phyloP scores from a whole-genome alignment of 2,797 vertebrate genomes.

The Sebastes alutus region DNA sequence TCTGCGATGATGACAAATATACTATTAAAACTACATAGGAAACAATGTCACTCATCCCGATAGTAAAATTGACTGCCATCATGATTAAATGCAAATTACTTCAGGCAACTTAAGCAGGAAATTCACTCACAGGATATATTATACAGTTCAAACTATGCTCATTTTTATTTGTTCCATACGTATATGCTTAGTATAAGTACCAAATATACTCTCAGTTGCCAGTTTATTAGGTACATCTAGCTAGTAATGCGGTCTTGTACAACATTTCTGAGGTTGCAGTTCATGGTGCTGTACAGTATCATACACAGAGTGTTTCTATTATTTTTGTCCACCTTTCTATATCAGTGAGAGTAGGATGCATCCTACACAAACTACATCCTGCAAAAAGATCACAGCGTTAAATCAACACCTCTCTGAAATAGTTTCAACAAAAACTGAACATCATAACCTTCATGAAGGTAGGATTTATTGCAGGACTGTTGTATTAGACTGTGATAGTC shows the following conservation, averaged over 20 bases:
- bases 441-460: too few species aligned
- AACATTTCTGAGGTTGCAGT: neutral
- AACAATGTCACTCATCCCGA: neutral
- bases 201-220: neutral
- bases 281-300: neutral
- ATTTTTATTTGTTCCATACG: neutral
- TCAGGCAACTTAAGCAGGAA: neutral
- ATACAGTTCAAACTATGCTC: too few species aligned
- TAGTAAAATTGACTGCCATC: neutral
- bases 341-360: neutral
- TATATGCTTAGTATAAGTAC: neutral
- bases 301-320: neutral
- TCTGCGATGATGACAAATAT: neutral
- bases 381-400: neutral
- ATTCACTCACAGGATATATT: neutral
- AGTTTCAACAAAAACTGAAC: neutral
- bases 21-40: neutral
- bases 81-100: neutral
- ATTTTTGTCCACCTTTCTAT: neutral
- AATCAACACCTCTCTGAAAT: neutral
- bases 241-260: neutral
- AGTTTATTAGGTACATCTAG: neutral
- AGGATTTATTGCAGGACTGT: neutral
- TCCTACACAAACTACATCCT: neutral
- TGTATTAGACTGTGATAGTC: neutral